Evolutionary conservation across 2,113 vertebrate genomes (phyloP), one percentile per base, ranked within the genome.

Genomic region (Holacanthus passer): DNA sequence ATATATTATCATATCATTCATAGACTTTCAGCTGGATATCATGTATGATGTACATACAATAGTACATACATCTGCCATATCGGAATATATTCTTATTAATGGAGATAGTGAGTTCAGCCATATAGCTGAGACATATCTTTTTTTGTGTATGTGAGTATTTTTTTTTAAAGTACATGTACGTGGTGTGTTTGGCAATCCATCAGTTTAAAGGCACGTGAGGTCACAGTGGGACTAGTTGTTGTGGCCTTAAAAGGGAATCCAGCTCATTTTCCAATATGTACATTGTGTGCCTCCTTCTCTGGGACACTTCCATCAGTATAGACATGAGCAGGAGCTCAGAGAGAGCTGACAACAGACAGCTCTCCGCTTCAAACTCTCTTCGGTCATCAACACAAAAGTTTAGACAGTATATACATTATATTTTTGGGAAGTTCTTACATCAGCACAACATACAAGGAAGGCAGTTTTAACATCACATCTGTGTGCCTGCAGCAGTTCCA

Each of bases 231-330:
- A 27, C 41, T 19, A 7, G 27, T 58, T 50, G 19, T 12, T 31
- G 14, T 53, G 32, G 16, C 56, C 62, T 73, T 73, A 70, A 77
- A 81, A 69, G 56, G 58, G 14, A 72, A 52, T 60, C 43, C 37
- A n/a, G 50, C 50, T 74, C 52, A 64, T 48, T 65, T 50, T 60
- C 31, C 24, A 53, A 24, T 11, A 10, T 41, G 31, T 62, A 59
- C 5, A 59, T 55, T 50, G n/a, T 59, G 52, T 71, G 27, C 13
- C 43, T 59, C 29, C 52, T 48, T 59, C 6, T 31, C 17, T 19
- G 29, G n/a, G 2, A 43, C 22, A 20, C 2, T 53, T 14, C 14
- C 29, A 10, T 65, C 14, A 43, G 13, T 37, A 9, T 35, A 37
- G 22, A 43, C 19, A 5, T 37, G 35, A 37, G 35, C 8, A 37